phyloP scores from a whole-genome alignment of 2,888 invertebrate species.

The Orthosia incerta region DNA sequence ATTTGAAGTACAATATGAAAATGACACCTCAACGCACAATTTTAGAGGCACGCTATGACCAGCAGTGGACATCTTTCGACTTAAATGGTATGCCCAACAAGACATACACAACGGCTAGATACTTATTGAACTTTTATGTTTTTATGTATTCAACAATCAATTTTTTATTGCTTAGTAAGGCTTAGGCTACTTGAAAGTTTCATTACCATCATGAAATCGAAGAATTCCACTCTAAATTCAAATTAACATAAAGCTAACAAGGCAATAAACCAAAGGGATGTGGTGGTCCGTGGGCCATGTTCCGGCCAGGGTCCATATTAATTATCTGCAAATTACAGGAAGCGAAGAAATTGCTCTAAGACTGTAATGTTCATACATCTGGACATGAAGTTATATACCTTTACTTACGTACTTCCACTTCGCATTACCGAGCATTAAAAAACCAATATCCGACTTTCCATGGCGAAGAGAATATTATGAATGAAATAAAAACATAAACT shows the following conservation, averaged over 20 bases:
- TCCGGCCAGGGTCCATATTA: slow-evolving; percentile 68
- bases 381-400: slow-evolving; percentile 38
- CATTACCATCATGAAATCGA: background rate
- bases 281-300: slow-evolving; percentile 57
- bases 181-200: background rate
- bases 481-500: slow-evolving; percentile 22
- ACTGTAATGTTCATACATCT: slow-evolving; percentile 51
- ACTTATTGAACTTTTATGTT: too few species aligned
- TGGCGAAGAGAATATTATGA: slow-evolving; percentile 10
- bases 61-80: too few species aligned
- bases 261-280: slow-evolving; percentile 60
- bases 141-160: too few species aligned
- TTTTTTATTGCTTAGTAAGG: background rate
- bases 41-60: background rate
- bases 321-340: slow-evolving; percentile 70
- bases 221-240: slow-evolving; percentile 8
- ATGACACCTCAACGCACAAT: background rate
- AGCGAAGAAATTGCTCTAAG: slow-evolving; percentile 66
- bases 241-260: slow-evolving; percentile 23
- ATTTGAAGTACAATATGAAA: background rate
- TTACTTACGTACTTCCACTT: slow-evolving; percentile 50
- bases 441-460: slow-evolving; percentile 55
- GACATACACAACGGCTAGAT: background rate
- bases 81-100: too few species aligned
- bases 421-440: slow-evolving; percentile 55